These are phyloP conservation scores for Sesia bembeciformis DNA, from an alignment of 2,888 invertebrate species.

Conservation along the genomic window DNA sequence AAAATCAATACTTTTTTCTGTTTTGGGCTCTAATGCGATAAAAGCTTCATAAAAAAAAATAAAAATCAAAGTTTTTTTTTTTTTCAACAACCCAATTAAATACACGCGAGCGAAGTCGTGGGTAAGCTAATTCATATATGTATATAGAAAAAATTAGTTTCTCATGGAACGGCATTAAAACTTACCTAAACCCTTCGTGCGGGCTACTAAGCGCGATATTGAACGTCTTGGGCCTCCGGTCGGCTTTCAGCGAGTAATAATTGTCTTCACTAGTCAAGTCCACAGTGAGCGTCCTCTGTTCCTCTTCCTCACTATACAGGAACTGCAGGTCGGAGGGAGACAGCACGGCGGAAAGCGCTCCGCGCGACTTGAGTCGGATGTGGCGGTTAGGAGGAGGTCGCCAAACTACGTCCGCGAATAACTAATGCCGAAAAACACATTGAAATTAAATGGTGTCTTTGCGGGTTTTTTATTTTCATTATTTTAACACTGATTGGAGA, in stretches of 20 bases:
- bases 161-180: background rate
- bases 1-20: too few relatives aligned
- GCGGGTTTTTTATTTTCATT: too few relatives aligned
- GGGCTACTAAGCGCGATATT: slow-evolving; percentile 50
- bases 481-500: too few relatives aligned
- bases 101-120: too few relatives aligned
- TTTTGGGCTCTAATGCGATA: too few relatives aligned
- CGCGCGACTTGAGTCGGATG: slow-evolving; percentile 57
- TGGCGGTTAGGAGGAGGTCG: slow-evolving; percentile 48
- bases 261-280: slow-evolving; percentile 38
- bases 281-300: slow-evolving; percentile 28
- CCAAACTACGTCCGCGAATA: slow-evolving; percentile 66
- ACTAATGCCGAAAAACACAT: slow-evolving; percentile 18
- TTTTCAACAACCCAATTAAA: too few relatives aligned
- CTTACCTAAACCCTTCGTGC: slow-evolving; percentile 49
- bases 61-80: too few relatives aligned
- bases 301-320: slow-evolving; percentile 33
- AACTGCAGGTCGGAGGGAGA: slow-evolving; percentile 39
- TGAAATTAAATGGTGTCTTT: too few relatives aligned
- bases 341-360: slow-evolving; percentile 45
- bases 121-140: too few relatives aligned
- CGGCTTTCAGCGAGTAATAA: slow-evolving; percentile 52
- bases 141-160: too few relatives aligned
- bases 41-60: too few relatives aligned
- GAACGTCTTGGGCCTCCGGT: slow-evolving; percentile 33